Evolutionary conservation across 2,113 vertebrate genomes (phyloP).

Genomic region (Lycocorax pyrrhopterus): DNA sequence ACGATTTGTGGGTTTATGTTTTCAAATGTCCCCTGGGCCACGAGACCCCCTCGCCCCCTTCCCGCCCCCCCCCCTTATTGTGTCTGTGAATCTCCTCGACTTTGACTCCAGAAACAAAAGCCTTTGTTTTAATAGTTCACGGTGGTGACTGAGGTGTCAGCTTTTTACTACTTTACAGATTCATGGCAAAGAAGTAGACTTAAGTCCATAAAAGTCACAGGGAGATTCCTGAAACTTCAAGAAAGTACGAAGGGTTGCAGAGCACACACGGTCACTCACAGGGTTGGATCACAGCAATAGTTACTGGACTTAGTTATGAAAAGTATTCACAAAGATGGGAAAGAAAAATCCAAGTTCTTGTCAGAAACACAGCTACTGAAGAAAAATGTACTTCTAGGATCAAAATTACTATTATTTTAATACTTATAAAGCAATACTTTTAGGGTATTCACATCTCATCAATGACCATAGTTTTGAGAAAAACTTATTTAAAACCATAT

Average conservation of each 20-base stretch:
- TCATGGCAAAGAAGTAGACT: background rate
- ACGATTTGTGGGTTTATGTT: fast-evolving
- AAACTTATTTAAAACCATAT: background rate
- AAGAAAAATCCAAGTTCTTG: background rate
- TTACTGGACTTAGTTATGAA: background rate
- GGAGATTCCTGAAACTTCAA: background rate
- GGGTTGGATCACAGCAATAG: background rate
- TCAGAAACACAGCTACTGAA: background rate
- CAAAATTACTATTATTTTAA: background rate
- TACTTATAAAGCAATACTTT: background rate
- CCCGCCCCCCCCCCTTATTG: fast-evolving
- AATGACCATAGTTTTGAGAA: background rate
- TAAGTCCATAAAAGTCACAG: fast-evolving
- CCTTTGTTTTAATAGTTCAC: background rate
- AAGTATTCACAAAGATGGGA: background rate
- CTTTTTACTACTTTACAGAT: background rate
- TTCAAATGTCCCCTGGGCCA: background rate
- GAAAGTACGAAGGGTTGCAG: fast-evolving
- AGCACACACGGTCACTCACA: fast-evolving
- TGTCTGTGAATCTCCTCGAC: fast-evolving
- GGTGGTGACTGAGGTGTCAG: background rate
- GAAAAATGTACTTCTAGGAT: background rate
- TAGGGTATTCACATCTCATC: fast-evolving
- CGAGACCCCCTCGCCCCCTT: too few relatives aligned
- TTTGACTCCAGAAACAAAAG: background rate